These are phyloP conservation scores for Carassius carassius DNA, from an alignment of 2,113 vertebrate species.

Conservation along the genomic window DNA sequence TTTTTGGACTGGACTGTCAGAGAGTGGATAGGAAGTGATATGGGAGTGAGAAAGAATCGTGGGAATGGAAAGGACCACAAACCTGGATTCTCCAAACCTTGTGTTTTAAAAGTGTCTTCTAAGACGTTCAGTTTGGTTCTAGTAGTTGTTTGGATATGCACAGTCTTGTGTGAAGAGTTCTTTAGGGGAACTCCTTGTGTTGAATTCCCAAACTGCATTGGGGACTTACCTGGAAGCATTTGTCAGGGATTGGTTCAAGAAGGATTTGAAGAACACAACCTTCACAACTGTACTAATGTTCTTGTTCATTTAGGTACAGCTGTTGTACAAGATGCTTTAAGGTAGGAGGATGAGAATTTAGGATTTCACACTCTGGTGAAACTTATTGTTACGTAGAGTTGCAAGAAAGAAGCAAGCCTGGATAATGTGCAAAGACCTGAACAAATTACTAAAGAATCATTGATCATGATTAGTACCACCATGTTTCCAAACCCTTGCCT, in stretches of 20 bases:
- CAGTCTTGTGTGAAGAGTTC: background rate
- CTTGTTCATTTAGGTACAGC: background rate
- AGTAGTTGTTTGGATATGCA: background rate
- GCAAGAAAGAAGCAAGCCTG: background rate
- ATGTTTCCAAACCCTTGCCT: background rate
- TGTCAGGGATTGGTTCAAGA: slow-evolving; percentile 9
- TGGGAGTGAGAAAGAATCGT: background rate
- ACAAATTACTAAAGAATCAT: background rate
- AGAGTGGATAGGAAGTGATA: background rate
- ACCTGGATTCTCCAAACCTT: background rate
- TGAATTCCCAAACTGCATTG: background rate
- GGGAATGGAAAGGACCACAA: background rate
- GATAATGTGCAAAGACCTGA: background rate
- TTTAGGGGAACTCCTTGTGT: background rate
- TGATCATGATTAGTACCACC: background rate
- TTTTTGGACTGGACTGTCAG: background rate
- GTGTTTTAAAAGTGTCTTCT: background rate
- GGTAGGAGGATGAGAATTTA: background rate
- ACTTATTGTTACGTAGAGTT: background rate
- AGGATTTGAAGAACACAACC: background rate
- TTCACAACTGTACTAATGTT: background rate
- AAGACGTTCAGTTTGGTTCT: background rate
- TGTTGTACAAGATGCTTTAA: background rate
- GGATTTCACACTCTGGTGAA: background rate
- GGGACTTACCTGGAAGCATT: slow-evolving; percentile 2